A percentile compares a stretch with the other conserved stretches of the same genome.
Evolutionary conservation across 2,113 vertebrate species (phyloP).

Genomic region (Siniperca chuatsi): DNA sequence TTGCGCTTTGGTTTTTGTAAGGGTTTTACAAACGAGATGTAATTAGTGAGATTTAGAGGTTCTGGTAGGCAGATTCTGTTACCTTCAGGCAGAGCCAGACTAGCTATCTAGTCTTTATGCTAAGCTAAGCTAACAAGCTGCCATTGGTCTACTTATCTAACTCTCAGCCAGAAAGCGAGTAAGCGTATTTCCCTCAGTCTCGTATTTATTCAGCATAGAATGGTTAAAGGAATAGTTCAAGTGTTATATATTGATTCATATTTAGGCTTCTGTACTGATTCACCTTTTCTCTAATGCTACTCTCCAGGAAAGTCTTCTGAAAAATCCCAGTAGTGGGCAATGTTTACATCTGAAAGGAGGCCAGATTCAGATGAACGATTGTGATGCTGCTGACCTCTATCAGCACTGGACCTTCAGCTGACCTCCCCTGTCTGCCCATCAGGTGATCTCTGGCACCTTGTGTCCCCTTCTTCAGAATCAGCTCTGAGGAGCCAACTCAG

Average conservation of each 20-base stretch:
- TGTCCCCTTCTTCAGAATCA: conserved; percentile 13
- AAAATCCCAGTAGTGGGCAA: conserved; percentile 85
- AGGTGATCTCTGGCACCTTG: conserved; percentile 27
- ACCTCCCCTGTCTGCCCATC: conserved; percentile 36
- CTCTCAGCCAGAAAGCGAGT: neutral
- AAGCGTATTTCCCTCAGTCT: neutral
- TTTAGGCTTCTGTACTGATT: conserved; percentile 6
- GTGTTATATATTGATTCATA: neutral
- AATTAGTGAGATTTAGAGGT: neutral
- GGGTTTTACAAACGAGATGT: neutral
- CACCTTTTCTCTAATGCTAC: neutral
- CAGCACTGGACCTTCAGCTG: conserved; percentile 92
- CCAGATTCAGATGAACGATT: conserved; percentile 83
- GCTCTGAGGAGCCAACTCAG: neutral
- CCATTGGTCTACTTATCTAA: neutral
- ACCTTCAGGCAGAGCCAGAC: neutral
- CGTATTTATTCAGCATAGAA: neutral
- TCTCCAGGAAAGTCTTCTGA: conserved; percentile 87
- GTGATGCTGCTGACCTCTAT: conserved; percentile 81
- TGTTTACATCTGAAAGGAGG: conserved; percentile 85
- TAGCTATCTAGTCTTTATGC: neutral
- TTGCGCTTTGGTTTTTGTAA: neutral
- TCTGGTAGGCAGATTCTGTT: neutral
- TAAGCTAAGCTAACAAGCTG: neutral
- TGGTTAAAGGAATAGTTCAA: neutral